Percentiles rank a stretch among this genome's conserved stretches.
These are phyloP conservation scores for Mirounga angustirostris DNA, from an alignment of 2,113 vertebrate species.

Conservation along the genomic window DNA sequence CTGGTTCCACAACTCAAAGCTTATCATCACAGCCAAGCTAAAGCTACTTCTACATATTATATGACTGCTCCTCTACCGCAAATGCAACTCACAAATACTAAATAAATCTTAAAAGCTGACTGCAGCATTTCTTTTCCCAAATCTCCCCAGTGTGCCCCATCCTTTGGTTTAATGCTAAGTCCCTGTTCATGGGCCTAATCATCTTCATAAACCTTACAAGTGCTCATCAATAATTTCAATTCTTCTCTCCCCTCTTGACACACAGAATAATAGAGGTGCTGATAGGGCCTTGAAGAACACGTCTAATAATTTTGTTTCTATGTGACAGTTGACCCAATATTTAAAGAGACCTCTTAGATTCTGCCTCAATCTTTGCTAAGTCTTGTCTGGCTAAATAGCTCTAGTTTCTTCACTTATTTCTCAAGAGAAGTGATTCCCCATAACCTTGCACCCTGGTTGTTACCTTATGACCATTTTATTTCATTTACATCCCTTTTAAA, in stretches of 20 bases:
- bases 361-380: background rate
- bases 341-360: background rate
- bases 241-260: background rate
- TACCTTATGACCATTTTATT: conserved; percentile 40
- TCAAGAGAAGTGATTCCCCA: background rate
- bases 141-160: background rate
- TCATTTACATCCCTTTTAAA: conserved; percentile 31
- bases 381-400: background rate
- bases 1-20: background rate
- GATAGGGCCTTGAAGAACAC: background rate
- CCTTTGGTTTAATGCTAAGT: background rate
- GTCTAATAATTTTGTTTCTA: too few relatives aligned
- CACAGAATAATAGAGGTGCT: background rate
- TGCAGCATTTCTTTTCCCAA: background rate
- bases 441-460: background rate
- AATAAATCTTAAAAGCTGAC: background rate
- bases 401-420: background rate
- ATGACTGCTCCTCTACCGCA: background rate
- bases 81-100: background rate
- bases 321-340: too few relatives aligned
- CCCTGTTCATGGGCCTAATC: background rate
- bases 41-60: background rate
- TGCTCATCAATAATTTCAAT: background rate
- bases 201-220: background rate
- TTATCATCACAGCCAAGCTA: background rate